Conservation (phyloP, 2,113 vertebrate species). For the Xiphias gladius region DNA sequence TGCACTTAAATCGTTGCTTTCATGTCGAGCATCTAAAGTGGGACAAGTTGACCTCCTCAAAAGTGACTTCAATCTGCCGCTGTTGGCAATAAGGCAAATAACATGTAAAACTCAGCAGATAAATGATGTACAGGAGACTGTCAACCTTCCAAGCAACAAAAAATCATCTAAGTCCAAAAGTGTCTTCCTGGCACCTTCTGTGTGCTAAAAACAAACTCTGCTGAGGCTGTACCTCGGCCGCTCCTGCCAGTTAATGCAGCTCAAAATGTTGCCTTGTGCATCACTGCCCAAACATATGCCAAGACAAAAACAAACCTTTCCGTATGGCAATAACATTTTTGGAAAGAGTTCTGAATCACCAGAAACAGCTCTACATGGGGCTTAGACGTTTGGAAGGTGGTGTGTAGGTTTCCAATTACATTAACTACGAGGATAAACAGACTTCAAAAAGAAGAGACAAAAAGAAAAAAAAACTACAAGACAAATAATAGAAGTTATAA, state of each 20-base stretch:
- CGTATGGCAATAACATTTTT: constrained; percentile 26
- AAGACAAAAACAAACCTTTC: neutral
- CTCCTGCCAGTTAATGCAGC: neutral
- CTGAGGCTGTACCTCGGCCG: too few relatives aligned
- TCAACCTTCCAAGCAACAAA: neutral
- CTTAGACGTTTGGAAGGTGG: neutral
- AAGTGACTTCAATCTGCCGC: neutral
- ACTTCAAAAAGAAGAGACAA: constrained; percentile 1
- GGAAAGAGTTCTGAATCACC: constrained; percentile 21
- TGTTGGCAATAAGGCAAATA: neutral
- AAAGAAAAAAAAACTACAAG: neutral
- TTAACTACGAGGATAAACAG: constrained; percentile 13
- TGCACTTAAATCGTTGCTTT: too few relatives aligned
- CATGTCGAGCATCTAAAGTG: too few relatives aligned
- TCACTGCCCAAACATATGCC: constrained; percentile 17
- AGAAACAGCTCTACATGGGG: constrained; percentile 23
- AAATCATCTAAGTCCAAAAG: too few relatives aligned
- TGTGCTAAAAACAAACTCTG: neutral
- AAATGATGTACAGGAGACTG: neutral
- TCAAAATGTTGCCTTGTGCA: constrained; percentile 4
- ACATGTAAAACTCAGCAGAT: neutral
- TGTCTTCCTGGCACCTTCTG: neutral
- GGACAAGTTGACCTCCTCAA: too few relatives aligned
- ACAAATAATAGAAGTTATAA: too few relatives aligned
- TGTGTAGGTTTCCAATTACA: constrained; percentile 37